These are phyloP conservation scores for Eucidaris tribuloides DNA, from an alignment of 35 echinoderm and acorn worm genomes.

Conservation along the genomic window DNA sequence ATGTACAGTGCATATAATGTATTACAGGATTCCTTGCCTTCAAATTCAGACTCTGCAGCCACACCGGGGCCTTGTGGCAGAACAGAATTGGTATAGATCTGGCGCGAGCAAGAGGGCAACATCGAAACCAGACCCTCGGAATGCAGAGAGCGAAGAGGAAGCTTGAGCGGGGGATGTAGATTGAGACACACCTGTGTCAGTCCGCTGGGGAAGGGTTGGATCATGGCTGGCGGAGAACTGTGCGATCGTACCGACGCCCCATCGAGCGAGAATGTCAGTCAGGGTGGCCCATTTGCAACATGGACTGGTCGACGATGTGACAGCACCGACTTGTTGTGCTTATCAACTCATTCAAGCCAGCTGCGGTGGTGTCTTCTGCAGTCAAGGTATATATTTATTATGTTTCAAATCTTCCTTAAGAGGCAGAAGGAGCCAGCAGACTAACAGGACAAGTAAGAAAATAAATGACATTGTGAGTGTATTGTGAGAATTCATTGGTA, in stretches of 20 bases:
- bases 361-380: slow-evolving; percentile 69
- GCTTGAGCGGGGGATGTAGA: background rate
- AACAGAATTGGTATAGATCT: slow-evolving; percentile 6
- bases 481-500: too few relatives aligned
- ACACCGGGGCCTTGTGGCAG: background rate
- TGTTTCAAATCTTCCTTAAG: too few relatives aligned
- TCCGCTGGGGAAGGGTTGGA: slow-evolving; percentile 48
- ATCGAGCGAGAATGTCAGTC: slow-evolving; percentile 29
- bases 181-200: slow-evolving; percentile 12
- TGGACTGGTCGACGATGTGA: slow-evolving; percentile 95
- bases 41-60: background rate
- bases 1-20: too few relatives aligned
- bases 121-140: slow-evolving; percentile 46
- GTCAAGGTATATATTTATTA: slow-evolving; percentile 65
- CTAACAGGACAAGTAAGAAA: too few relatives aligned
- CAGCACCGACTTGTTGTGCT: slow-evolving; percentile 77
- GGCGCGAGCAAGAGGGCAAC: slow-evolving; percentile 46
- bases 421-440: too few relatives aligned
- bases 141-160: slow-evolving; percentile 44
- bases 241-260: slow-evolving; percentile 73
- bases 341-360: slow-evolving; percentile 89
- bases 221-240: slow-evolving; percentile 85
- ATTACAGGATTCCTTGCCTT: too few relatives aligned
- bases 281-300: slow-evolving; percentile 80
- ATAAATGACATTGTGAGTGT: too few relatives aligned